Evolutionary conservation across 37 sponge, comb jelly and placozoan genomes (phyloP), one percentile per base, ranked within the genome.

Genomic region (Halichondria panicea): DNA sequence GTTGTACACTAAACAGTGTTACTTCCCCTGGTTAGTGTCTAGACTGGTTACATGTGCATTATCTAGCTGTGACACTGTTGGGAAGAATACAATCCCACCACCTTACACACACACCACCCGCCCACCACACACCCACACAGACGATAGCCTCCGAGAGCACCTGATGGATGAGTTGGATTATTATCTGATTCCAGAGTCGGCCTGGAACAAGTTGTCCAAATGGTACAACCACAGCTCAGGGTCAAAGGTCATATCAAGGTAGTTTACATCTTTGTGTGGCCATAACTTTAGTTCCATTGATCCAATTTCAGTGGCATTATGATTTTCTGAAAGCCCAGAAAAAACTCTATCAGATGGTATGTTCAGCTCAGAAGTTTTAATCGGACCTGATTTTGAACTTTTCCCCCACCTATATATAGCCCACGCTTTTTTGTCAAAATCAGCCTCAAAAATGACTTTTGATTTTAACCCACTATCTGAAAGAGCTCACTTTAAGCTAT

Each of bases 91-190:
- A 41, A 22, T n/a, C n/a, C n/a, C n/a, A n/a, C n/a, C n/a, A n/a
- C n/a, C n/a, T n/a, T n/a, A n/a, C n/a, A n/a, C n/a, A n/a, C n/a
- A n/a, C n/a, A n/a, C n/a, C n/a, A n/a, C n/a, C n/a, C n/a, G n/a
- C n/a, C n/a, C 4, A 3, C 8, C 3, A 3, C 67, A 66, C 43
- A 66, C 41, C 2, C 30, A 3, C 27, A 4, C 19, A 1, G 31
- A 64, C 0, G 55, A 79, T 36, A 39, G 52, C 39, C 61, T 91
- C 63, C 86, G 80, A 38, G 87, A 86, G 39, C 84, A 86, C 63
- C 67, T 91, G 43, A 86, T 91, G 87, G 92, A 91, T 53, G 92
- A 91, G 34, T 55, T 91, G 61, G 92, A 91, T 63, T 92, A 88
- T 55, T 75, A 43, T n/a, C 78, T 92, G 22, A 38, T 92, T 0